These are phyloP conservation scores for Phycodurus eques DNA, from an alignment of 2,113 vertebrate genomes.

Conservation along the genomic window DNA sequence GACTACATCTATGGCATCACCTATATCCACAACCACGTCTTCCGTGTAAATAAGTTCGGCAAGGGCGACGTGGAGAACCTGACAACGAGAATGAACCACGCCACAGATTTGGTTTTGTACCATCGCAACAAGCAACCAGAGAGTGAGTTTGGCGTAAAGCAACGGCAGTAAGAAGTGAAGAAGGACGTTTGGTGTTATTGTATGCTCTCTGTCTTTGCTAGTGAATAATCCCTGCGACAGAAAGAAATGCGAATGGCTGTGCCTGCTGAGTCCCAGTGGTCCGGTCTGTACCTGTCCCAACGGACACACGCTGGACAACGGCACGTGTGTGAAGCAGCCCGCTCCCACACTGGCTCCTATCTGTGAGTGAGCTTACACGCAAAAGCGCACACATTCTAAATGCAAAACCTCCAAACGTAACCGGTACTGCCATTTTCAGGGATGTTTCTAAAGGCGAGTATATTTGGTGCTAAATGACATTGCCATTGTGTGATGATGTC, in stretches of 20 bases:
- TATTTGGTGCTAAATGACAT: too few relatives aligned
- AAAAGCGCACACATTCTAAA: neutral
- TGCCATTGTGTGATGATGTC: too few relatives aligned
- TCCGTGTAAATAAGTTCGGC: conserved; percentile 95
- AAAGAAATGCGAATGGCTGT: conserved; percentile 98
- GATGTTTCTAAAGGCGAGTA: too few relatives aligned
- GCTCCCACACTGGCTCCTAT: conserved; percentile 81
- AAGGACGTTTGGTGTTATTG: neutral
- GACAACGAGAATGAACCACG: conserved; percentile 90
- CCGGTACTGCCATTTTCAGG: neutral
- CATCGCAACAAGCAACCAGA: conserved; percentile 95
- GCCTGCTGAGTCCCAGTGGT: conserved; percentile 92
- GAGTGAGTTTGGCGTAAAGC: conserved; percentile 66
- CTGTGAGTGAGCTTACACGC: conserved; percentile 49
- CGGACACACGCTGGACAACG: conserved; percentile 85
- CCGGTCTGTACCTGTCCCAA: conserved; percentile 95
- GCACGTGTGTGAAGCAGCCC: conserved; percentile 87
- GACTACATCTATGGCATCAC: conserved; percentile 96
- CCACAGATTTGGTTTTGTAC: conserved; percentile 90
- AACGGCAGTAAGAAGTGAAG: neutral
- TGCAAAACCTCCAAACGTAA: neutral
- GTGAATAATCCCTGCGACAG: conserved; percentile 94
- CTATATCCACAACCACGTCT: conserved; percentile 92
- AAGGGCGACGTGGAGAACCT: conserved; percentile 84
- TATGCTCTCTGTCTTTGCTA: conserved; percentile 48